Conservation (phyloP, 2,888 invertebrate genomes). For the Drosophila peninsularis region DNA sequence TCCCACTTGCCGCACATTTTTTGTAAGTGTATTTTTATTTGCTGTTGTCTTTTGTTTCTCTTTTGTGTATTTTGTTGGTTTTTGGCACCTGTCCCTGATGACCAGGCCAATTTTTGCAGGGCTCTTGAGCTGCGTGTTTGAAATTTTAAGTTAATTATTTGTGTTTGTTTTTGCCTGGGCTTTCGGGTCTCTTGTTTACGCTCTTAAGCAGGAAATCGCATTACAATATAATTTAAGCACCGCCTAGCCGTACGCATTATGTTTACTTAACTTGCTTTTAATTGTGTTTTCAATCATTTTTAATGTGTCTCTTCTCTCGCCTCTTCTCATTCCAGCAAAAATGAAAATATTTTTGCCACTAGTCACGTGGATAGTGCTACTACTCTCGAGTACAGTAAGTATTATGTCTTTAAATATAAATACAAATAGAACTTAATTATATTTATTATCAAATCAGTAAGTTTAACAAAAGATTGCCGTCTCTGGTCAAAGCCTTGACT, state of each 20-base stretch:
- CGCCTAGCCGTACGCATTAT: conserved; percentile 5
- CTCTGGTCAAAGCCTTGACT: background rate
- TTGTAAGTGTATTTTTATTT: conserved; percentile 29
- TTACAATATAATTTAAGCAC: conserved; percentile 48
- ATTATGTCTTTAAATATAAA: conserved; percentile 8
- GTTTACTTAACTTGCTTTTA: conserved; percentile 55
- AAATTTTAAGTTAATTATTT: conserved; percentile 76
- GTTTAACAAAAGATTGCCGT: background rate
- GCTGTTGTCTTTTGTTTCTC: conserved; percentile 6
- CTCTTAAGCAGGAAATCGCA: conserved; percentile 67
- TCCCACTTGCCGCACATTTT: conserved; percentile 53
- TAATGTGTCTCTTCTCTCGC: conserved; percentile 62
- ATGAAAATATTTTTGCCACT: conserved; percentile 97
- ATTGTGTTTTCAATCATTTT: conserved; percentile 55
- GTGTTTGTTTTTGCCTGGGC: conserved; percentile 65
- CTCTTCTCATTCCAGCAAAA: conserved; percentile 91
- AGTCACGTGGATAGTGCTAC: conserved; percentile 95
- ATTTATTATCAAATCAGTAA: background rate
- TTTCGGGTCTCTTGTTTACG: conserved; percentile 41
- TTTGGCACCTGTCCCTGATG: conserved; percentile 73
- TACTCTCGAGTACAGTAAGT: conserved; percentile 93
- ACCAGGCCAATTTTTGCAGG: conserved; percentile 69
- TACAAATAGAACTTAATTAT: background rate
- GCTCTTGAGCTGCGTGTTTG: conserved; percentile 60
- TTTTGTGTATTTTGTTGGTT: conserved; percentile 31